Percentiles rank a stretch among this genome's conserved stretches.
phyloP scores from a whole-genome alignment of 2,888 invertebrate species.

The Tetropium fuscum region DNA sequence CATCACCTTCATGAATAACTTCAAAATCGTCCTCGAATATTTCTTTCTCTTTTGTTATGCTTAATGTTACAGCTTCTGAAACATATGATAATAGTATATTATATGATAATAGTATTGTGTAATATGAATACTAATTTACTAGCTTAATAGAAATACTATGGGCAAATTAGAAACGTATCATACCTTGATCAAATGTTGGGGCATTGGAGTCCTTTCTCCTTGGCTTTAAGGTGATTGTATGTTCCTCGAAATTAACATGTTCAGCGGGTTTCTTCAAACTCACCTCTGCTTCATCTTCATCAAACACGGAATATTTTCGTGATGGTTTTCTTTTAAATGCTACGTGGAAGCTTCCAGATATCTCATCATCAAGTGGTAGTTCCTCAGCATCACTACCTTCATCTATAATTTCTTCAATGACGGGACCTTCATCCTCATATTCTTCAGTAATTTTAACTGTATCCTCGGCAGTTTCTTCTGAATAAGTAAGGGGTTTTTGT shows the following conservation, averaged over 20 bases:
- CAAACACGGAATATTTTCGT: conserved; percentile 72
- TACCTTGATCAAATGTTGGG: conserved; percentile 77
- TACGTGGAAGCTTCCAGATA: conserved; percentile 68
- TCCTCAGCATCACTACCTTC: conserved; percentile 72
- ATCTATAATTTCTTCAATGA: conserved; percentile 74
- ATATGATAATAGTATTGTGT: too few relatives aligned
- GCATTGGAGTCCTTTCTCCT: conserved; percentile 77
- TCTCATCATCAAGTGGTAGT: conserved; percentile 69
- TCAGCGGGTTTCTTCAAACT: conserved; percentile 67
- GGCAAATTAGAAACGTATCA: too few relatives aligned
- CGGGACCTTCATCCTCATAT: conserved; percentile 73
- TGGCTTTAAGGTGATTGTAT: conserved; percentile 77
- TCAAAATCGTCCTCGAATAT: conserved; percentile 59
- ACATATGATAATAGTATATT: too few relatives aligned
- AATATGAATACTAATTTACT: too few relatives aligned
- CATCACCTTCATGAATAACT: conserved; percentile 61
- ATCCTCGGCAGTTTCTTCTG: conserved; percentile 82
- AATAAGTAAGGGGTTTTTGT: conserved; percentile 78
- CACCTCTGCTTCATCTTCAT: conserved; percentile 73
- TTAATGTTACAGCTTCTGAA: conserved; percentile 65
- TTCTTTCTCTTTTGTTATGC: conserved; percentile 65
- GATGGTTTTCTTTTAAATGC: conserved; percentile 66
- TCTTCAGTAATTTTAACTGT: conserved; percentile 78
- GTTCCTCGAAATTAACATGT: conserved; percentile 72
- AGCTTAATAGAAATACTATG: too few relatives aligned